Conservation (phyloP, 2,888 invertebrate genomes). For the Orthosia gracilis region DNA sequence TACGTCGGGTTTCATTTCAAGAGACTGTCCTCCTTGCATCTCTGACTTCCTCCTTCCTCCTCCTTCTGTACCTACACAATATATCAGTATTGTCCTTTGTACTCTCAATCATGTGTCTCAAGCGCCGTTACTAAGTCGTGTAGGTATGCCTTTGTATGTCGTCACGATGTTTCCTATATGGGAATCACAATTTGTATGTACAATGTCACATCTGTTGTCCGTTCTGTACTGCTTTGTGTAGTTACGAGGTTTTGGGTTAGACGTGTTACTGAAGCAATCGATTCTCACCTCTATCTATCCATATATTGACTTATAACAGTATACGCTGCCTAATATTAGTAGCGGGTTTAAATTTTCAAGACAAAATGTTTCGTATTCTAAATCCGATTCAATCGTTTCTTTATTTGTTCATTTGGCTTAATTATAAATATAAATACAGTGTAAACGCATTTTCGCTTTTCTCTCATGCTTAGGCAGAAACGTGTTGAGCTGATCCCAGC, state of each 20-base stretch:
- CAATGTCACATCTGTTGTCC: slow-evolving; percentile 12
- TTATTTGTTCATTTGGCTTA: neutral
- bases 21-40: neutral
- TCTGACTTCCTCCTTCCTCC: slow-evolving; percentile 15
- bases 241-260: neutral
- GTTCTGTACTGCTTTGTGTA: neutral
- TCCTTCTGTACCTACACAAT: neutral
- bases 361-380: neutral
- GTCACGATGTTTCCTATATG: slow-evolving; percentile 32
- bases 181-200: slow-evolving; percentile 39
- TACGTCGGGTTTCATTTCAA: neutral
- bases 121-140: slow-evolving; percentile 26
- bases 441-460: neutral
- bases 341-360: neutral
- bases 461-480: neutral
- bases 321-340: neutral
- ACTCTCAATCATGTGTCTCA: slow-evolving; percentile 23
- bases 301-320: neutral
- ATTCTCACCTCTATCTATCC: neutral
- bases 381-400: neutral
- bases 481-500: too few relatives aligned
- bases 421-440: neutral
- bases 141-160: slow-evolving; percentile 39
- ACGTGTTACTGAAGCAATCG: neutral
- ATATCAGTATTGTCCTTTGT: slow-evolving; percentile 35